Conservation (phyloP, 2,888 invertebrate genomes). For the Julus scanicus region DNA sequence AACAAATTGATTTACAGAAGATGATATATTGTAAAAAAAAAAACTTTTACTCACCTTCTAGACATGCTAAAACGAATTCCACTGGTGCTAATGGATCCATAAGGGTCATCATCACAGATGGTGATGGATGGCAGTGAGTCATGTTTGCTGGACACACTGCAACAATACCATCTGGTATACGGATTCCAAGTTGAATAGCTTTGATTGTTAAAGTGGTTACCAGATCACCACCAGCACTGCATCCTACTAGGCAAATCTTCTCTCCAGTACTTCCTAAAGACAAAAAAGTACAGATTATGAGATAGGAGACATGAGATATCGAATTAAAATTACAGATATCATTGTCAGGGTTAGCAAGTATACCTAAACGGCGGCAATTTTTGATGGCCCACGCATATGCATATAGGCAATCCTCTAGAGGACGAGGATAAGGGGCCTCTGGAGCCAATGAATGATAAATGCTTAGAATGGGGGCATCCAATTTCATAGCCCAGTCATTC, state of each 20-base stretch:
- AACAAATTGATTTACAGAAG: neutral
- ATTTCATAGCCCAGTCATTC: slow-evolving; percentile 87
- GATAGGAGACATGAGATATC: no score
- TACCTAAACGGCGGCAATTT: slow-evolving; percentile 76
- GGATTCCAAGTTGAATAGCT: slow-evolving; percentile 80
- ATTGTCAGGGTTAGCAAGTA: slow-evolving; percentile 59
- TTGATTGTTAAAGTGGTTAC: slow-evolving; percentile 81
- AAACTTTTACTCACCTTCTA: slow-evolving; percentile 73
- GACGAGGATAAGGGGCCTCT: slow-evolving; percentile 93
- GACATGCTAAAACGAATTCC: slow-evolving; percentile 88
- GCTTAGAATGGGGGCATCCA: slow-evolving; percentile 90
- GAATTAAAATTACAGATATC: neutral
- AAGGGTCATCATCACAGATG: slow-evolving; percentile 87
- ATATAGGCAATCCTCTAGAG: slow-evolving; percentile 92
- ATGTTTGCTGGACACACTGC: slow-evolving; percentile 89
- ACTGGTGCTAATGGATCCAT: slow-evolving; percentile 96
- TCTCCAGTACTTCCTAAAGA: slow-evolving; percentile 70
- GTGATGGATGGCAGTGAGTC: slow-evolving; percentile 89
- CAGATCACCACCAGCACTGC: slow-evolving; percentile 96
- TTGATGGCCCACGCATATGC: slow-evolving; percentile 94
- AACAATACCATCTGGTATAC: slow-evolving; percentile 87
- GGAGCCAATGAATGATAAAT: slow-evolving; percentile 97
- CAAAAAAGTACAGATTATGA: neutral
- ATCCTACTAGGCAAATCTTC: slow-evolving; percentile 75
- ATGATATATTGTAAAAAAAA: slow-evolving; percentile 56